These are phyloP conservation scores for Neomorphus geoffroyi DNA, from an alignment of 2,797 vertebrate species.

Conservation along the genomic window DNA sequence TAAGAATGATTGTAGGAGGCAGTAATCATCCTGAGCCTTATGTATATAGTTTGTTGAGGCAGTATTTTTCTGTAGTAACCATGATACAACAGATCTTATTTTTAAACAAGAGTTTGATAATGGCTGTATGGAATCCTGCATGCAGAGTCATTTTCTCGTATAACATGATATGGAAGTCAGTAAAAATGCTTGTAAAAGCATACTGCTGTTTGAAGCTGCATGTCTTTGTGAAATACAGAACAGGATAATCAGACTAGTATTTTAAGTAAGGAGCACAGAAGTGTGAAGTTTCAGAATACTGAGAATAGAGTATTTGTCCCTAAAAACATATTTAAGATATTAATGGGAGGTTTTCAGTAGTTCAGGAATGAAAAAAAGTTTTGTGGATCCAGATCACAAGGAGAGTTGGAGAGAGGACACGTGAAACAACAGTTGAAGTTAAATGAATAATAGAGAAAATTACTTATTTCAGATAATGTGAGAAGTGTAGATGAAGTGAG, in stretches of 20 bases:
- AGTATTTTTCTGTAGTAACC: background rate
- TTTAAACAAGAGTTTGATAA: background rate
- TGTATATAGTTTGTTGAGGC: background rate
- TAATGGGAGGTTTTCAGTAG: background rate
- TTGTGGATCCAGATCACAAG: background rate
- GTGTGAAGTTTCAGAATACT: background rate
- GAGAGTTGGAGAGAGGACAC: background rate
- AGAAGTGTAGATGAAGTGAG: background rate
- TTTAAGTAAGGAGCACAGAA: background rate
- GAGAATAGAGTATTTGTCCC: background rate
- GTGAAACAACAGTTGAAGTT: background rate
- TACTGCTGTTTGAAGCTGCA: background rate
- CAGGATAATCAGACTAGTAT: background rate
- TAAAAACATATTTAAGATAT: background rate
- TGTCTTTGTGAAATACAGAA: background rate
- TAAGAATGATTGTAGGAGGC: background rate
- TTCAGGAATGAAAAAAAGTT: background rate
- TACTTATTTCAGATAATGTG: background rate
- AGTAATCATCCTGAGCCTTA: background rate
- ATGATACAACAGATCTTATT: background rate
- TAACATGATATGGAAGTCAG: background rate
- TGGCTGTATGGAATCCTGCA: background rate
- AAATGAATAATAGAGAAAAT: background rate
- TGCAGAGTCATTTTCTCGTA: background rate
- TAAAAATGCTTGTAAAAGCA: background rate